These are phyloP conservation scores for Leucophenga varia DNA, from an alignment of 1,140 invertebrate genomes.

Conservation along the genomic window DNA sequence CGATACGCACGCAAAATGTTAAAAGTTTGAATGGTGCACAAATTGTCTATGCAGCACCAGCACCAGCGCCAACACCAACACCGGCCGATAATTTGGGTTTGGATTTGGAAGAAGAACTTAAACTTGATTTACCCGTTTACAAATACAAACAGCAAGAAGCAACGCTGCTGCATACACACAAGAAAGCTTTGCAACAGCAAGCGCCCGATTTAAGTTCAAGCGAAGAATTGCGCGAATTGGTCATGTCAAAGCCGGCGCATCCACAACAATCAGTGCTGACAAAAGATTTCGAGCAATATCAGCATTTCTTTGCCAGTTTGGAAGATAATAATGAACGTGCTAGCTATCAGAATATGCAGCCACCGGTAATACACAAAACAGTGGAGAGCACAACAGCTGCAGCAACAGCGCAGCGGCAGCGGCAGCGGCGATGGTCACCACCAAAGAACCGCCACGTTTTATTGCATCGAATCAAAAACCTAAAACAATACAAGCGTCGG, in stretches of 20 bases:
- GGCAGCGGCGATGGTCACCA: not conserved
- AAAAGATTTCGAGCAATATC: slow-evolving; percentile 32
- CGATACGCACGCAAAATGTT: slow-evolving; percentile 35
- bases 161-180: not conserved
- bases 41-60: slow-evolving; percentile 39
- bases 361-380: slow-evolving; percentile 39
- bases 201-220: slow-evolving; percentile 22
- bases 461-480: not conserved
- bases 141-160: slow-evolving; percentile 20
- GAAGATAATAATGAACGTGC: slow-evolving; percentile 35
- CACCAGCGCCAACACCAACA: not conserved
- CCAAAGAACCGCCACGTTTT: slow-evolving; percentile 15
- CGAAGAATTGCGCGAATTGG: slow-evolving; percentile 41
- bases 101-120: slow-evolving; percentile 15
- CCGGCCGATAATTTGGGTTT: not conserved
- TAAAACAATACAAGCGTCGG: not conserved
- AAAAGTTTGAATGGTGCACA: slow-evolving; percentile 38
- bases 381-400: not conserved
- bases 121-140: slow-evolving; percentile 38
- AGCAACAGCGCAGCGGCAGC: not conserved
- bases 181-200: not conserved
- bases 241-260: slow-evolving; percentile 34
- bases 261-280: slow-evolving; percentile 13
- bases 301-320: slow-evolving; percentile 39
- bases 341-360: slow-evolving; percentile 44